Conservation (phyloP, 2,888 invertebrate species). For the Ctenicera cuprea region DNA sequence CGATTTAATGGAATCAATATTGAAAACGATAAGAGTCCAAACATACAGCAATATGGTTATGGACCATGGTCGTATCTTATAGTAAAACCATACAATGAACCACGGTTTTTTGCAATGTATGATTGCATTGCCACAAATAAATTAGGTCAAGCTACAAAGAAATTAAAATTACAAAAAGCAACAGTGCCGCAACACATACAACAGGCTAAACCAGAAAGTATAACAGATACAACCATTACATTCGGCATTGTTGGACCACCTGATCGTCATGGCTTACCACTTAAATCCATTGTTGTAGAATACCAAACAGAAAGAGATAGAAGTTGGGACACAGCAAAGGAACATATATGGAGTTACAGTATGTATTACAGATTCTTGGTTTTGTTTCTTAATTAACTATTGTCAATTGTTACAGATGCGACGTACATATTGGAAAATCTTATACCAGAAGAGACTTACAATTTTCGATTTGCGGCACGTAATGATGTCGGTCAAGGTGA, state of each 20-base stretch:
- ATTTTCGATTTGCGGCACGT: slow-evolving; percentile 88
- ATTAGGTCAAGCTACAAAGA: slow-evolving; percentile 81
- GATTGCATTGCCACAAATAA: slow-evolving; percentile 88
- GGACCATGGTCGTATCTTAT: slow-evolving; percentile 84
- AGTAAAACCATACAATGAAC: slow-evolving; percentile 80
- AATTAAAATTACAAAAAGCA: slow-evolving; percentile 85
- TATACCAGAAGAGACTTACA: slow-evolving; percentile 84
- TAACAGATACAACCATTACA: slow-evolving; percentile 90
- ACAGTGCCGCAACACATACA: slow-evolving; percentile 80
- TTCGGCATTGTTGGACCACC: slow-evolving; percentile 86
- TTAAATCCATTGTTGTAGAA: slow-evolving; percentile 83
- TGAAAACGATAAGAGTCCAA: slow-evolving; percentile 70
- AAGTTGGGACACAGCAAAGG: slow-evolving; percentile 81
- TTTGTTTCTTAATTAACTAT: slow-evolving; percentile 2
- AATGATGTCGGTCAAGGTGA: slow-evolving; percentile 89
- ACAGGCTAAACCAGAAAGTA: slow-evolving; percentile 80
- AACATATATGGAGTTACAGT: slow-evolving; percentile 86
- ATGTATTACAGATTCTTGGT: slow-evolving; percentile 59
- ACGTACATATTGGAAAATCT: slow-evolving; percentile 87
- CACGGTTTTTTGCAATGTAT: slow-evolving; percentile 82
- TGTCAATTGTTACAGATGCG: slow-evolving; percentile 74
- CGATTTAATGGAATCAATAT: slow-evolving; percentile 72
- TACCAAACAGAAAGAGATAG: slow-evolving; percentile 82
- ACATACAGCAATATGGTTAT: slow-evolving; percentile 78
- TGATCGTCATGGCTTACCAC: slow-evolving; percentile 84